Base-by-base conservation (phyloP, 2,888 invertebrate species). In the Girardia tigrina region DNA sequence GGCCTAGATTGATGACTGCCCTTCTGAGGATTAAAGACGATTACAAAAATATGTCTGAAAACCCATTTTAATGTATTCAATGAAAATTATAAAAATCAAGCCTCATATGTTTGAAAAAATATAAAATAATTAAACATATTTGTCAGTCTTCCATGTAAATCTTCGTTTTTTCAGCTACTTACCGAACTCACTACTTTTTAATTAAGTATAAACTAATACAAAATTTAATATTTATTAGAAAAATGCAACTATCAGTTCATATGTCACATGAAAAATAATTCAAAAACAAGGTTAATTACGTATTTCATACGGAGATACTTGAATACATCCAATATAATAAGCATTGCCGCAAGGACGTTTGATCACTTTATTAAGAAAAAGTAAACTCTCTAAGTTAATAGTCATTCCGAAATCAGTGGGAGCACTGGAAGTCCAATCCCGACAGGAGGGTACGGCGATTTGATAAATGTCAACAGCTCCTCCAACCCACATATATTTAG, bases 331-430 rank as follows among this genome's bases (percentile, higher is more conserved):
- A 16, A 56, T 56, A 56, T 56, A 56, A 56, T 56, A 56, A 56
- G 56, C 4, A 56, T 56, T 56, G n/a, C 56, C 56, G 23, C 56
- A 56, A 16, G 56, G 56, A n/a, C 56, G n/a, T 56, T 56, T 56
- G 4, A 56, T 56, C 4, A 56, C 56, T n/a, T 56, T 56, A n/a
- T 56, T 56, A 56, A 56, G 56, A 23, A 56, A 56, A 20, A 56
- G n/a, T 8, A 8, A 4, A 56, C 2, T 56, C 23, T 56, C 56
- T 20, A 56, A 23, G 23, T 16, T 56, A 56, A 56, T 56, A 12
- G 56, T 56, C 56, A 56, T 56, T 56, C 56, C 56, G 23, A 56
- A 56, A 56, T 56, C 56, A 56, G 56, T 56, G 4, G 56, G 56
- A 56, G 56, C n/a, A 56, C 56, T 56, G 6, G 56, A 56, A 20